Base-by-base conservation (phyloP, 2,113 vertebrate genomes). In the Paratilapia polleni region DNA sequence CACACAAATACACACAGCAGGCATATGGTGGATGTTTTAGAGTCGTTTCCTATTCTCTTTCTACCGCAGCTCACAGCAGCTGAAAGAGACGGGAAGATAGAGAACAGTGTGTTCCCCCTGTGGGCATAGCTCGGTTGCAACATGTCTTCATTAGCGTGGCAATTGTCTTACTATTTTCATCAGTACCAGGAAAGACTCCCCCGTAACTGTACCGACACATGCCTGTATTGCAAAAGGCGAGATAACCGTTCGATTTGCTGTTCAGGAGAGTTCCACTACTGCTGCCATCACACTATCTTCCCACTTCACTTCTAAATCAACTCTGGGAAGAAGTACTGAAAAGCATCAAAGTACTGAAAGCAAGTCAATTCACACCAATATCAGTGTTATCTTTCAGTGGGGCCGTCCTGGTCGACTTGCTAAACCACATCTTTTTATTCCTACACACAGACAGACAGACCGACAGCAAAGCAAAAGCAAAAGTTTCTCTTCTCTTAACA, bases 1-100 rank as follows among this genome's bases (percentile, higher is more conserved):
- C 78, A 61, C 78, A 86, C 56, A 77, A 63, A n/a, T 59, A 78
- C 68, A 82, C 68, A 79, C 80, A 77, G 34, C 54, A 77, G 76
- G 85, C 92, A 91, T 92, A 91, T 92, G 90, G 92, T 70, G 66
- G 80, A 81, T 86, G 87, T 92, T 89, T 90, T 84, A 80, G 47
- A 83, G 89, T 86, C 78, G 87, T 94, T 93, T 92, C 87, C 88
- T 89, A 95, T 95, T 95, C 92, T 93, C 91, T 93, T 94, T 94
- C 84, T 94, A 94, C 88, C 76, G 52, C 83, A 84, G 90, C 88
- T 93, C 87, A 83, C 83, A 91, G 91, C 93, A 79, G 82, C 88
- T 90, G 86, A 91, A 87, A 87, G 85, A 88, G 78, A 83, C 57
- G 63, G 85, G 73, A 79, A 88, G 90, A 84, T 80, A 20, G 80